Conservation (phyloP, 2,888 invertebrate genomes). For the Drosophila austrosaltans region DNA sequence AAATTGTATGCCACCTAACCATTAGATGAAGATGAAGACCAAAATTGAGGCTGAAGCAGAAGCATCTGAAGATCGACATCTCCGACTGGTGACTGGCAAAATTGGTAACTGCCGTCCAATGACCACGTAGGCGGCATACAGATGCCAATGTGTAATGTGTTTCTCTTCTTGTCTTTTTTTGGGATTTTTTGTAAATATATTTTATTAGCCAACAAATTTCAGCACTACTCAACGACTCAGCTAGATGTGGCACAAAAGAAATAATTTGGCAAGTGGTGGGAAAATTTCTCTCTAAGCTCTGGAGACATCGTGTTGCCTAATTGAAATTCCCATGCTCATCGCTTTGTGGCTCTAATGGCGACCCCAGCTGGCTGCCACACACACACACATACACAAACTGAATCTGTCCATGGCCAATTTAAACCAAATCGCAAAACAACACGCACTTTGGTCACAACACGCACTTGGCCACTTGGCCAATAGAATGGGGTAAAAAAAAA, state of each 20-base stretch:
- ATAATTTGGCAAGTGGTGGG: constrained; percentile 69
- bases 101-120: constrained; percentile 27
- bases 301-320: constrained; percentile 54
- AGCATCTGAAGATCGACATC: constrained; percentile 12
- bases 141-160: constrained; percentile 70
- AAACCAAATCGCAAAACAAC: constrained; percentile 70
- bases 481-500: constrained; percentile 28
- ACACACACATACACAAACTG: constrained; percentile 38
- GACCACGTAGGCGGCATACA: constrained; percentile 73
- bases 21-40: constrained; percentile 22
- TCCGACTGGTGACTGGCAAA: constrained; percentile 3
- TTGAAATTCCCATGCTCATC: constrained; percentile 75
- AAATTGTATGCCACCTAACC: constrained; percentile 66
- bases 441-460: constrained; percentile 61
- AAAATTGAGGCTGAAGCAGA: background rate
- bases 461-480: constrained; percentile 44
- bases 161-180: background rate
- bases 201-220: constrained; percentile 50
- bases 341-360: constrained; percentile 65
- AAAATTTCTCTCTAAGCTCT: constrained; percentile 59
- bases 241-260: constrained; percentile 30
- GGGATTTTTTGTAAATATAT: constrained; percentile 42
- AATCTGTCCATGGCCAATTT: constrained; percentile 60
- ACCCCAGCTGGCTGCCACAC: constrained; percentile 58
- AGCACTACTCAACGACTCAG: constrained; percentile 5